These are phyloP conservation scores for Tragulus kanchil DNA, from an alignment of 2,113 vertebrate genomes.

Conservation along the genomic window DNA sequence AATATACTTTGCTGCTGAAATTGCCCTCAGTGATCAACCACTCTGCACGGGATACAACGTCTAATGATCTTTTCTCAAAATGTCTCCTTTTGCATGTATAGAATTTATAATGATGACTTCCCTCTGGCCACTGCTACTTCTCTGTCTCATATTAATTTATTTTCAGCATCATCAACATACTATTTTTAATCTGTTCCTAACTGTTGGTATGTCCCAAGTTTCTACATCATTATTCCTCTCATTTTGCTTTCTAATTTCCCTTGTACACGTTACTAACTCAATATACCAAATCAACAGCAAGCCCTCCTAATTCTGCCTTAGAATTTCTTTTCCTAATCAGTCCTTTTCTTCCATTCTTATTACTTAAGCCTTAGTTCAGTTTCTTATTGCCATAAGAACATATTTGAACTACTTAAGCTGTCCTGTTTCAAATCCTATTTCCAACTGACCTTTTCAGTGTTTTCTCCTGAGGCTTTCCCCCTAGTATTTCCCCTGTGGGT, in stretches of 20 bases:
- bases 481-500: background rate
- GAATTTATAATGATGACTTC: background rate
- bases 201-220: background rate
- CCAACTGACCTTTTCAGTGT: slow-evolving; percentile 29
- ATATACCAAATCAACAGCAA: background rate
- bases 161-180: background rate
- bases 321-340: background rate
- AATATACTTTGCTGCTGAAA: background rate
- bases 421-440: background rate
- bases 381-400: slow-evolving; percentile 3
- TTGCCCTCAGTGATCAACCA: background rate
- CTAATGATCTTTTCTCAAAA: background rate
- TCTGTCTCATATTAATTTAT: background rate
- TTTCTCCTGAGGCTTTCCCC: background rate
- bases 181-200: background rate
- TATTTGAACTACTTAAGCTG: background rate
- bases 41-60: background rate
- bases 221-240: background rate
- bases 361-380: slow-evolving; percentile 8
- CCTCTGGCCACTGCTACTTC: background rate
- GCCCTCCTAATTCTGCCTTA: background rate
- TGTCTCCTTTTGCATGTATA: background rate
- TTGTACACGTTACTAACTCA: background rate
- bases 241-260: slow-evolving; percentile 11
- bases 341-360: background rate